A percentile compares a stretch with the other conserved stretches of the same genome.
phyloP scores from a whole-genome alignment of 2,888 invertebrate species.

The Diarsia brunnea region DNA sequence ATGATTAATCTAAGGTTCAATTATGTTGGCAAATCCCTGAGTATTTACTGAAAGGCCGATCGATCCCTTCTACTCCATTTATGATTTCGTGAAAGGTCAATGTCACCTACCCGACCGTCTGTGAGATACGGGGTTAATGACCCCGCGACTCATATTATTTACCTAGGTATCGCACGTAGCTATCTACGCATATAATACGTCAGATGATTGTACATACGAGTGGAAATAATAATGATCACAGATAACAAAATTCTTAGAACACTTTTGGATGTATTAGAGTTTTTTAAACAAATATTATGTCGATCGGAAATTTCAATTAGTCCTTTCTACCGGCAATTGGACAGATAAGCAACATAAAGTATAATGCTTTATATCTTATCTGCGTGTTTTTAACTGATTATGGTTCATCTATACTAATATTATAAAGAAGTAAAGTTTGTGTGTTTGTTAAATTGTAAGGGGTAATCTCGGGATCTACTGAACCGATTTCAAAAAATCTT shows the following conservation, averaged over 20 bases:
- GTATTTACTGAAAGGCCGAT: constrained; percentile 32
- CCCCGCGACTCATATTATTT: constrained; percentile 62
- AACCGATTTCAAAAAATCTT: too few species aligned
- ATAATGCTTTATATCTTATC: constrained; percentile 43
- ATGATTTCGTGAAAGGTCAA: constrained; percentile 71
- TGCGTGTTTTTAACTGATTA: constrained; percentile 26
- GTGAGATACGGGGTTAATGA: constrained; percentile 71
- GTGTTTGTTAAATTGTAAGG: too few species aligned
- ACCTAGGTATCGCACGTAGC: constrained; percentile 59
- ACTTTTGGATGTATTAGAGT: neutral
- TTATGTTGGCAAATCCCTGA: constrained; percentile 29
- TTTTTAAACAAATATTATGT: constrained; percentile 16
- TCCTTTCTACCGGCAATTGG: constrained; percentile 8
- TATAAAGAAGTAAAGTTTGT: too few species aligned
- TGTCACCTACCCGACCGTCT: constrained; percentile 73
- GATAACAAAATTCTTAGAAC: constrained; percentile 28
- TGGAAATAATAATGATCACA: constrained; percentile 46
- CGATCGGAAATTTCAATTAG: constrained; percentile 12
- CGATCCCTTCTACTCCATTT: constrained; percentile 62
- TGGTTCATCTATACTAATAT: too few species aligned
- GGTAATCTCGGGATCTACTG: too few species aligned
- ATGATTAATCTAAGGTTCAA: constrained; percentile 19
- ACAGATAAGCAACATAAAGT: constrained; percentile 28
- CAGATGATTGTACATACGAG: constrained; percentile 38
- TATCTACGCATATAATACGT: constrained; percentile 43